phyloP scores from a whole-genome alignment of 2,888 invertebrate species.

The Lumbricus terrestris region DNA sequence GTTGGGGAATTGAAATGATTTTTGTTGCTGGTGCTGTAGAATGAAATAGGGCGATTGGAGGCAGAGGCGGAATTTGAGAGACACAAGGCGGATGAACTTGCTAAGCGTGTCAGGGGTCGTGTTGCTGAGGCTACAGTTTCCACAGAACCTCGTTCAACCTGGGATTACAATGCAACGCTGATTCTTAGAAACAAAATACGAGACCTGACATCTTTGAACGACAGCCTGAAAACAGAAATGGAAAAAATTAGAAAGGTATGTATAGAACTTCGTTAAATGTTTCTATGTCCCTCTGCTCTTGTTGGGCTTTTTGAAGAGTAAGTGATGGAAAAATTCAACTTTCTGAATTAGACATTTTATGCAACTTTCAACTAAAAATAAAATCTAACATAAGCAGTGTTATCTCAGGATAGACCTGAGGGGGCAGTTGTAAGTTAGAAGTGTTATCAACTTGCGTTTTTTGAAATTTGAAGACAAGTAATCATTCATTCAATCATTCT shows the following conservation, averaged over 20 bases:
- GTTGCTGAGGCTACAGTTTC: neutral
- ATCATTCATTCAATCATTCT: too few relatives aligned
- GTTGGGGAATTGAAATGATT: neutral
- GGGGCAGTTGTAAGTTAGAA: too few relatives aligned
- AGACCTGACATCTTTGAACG: conserved; percentile 49
- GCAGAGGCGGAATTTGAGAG: neutral
- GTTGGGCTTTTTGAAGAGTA: neutral
- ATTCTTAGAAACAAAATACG: conserved; percentile 45
- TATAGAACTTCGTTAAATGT: conserved; percentile 26
- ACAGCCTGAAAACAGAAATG: conserved; percentile 47
- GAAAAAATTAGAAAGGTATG: conserved; percentile 48
- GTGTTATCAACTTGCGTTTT: too few relatives aligned
- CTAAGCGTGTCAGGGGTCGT: conserved; percentile 7
- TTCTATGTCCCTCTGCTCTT: neutral
- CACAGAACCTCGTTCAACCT: neutral
- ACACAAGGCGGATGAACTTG: neutral
- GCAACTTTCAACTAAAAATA: neutral
- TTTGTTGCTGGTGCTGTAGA: conserved; percentile 38
- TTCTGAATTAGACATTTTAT: neutral
- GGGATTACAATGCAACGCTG: neutral
- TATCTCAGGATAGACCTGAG: too few relatives aligned
- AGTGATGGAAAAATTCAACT: neutral
- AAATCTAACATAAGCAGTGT: neutral
- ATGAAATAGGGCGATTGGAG: conserved; percentile 47
- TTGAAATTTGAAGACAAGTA: too few relatives aligned